A percentile compares a stretch with the other conserved stretches of the same genome.
Conservation (phyloP, 2,113 vertebrate species). For the Ovibos moschatus region DNA sequence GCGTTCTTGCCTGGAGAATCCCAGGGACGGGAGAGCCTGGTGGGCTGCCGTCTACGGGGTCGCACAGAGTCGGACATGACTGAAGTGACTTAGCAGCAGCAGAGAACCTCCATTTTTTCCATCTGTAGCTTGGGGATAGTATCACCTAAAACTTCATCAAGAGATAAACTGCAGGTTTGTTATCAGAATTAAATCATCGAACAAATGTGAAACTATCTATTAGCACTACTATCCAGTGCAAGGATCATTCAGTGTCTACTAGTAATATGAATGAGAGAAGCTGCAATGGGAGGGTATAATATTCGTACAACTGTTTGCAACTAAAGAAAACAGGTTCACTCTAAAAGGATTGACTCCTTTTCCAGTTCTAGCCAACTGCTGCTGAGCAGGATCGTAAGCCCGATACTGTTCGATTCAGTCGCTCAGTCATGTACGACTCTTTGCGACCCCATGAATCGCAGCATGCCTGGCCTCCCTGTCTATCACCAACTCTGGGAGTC, state of each 20-base stretch:
- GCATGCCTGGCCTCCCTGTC: not conserved
- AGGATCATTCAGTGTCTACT: not conserved
- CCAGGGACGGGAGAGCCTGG: too few relatives aligned
- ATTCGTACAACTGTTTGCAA: not conserved
- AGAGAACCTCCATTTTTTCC: conserved; percentile 4
- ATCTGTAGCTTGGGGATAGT: not conserved
- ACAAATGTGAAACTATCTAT: not conserved
- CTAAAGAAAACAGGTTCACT: not conserved
- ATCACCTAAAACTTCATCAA: not conserved
- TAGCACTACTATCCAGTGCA: not conserved
- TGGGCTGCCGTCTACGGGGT: too few relatives aligned
- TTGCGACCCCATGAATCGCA: not conserved
- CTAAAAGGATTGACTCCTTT: not conserved
- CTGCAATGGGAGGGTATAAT: not conserved
- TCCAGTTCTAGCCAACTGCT: not conserved
- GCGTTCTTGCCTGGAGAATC: too few relatives aligned
- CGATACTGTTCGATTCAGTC: not conserved
- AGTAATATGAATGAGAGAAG: not conserved
- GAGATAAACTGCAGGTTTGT: not conserved
- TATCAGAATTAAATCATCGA: conserved; percentile 11
- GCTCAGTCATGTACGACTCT: not conserved
- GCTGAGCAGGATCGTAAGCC: not conserved
- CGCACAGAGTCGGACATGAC: not conserved
- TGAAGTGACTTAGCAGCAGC: not conserved
- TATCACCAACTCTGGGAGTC: not conserved